phyloP scores from a whole-genome alignment of 2,797 vertebrate species.

The Avahi laniger region DNA sequence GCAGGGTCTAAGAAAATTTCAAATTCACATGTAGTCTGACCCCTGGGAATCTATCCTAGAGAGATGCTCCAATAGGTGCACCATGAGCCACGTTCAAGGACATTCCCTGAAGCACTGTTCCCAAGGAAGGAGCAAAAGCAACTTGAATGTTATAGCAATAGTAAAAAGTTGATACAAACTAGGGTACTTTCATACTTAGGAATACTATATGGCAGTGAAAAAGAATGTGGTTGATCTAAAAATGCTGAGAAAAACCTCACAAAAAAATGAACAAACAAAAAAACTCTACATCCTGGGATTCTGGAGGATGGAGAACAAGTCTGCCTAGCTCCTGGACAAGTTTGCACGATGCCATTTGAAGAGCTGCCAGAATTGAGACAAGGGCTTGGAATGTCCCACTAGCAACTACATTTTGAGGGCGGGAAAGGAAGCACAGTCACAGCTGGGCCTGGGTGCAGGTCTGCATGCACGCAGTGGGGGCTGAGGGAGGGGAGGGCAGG shows the following conservation, averaged over 20 bases:
- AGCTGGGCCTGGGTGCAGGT: too few relatives aligned
- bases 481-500: background rate
- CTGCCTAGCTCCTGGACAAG: background rate
- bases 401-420: background rate
- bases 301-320: background rate
- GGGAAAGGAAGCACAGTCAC: background rate
- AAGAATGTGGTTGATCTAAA: background rate
- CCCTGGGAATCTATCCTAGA: background rate
- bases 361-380: background rate
- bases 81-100: background rate
- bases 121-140: background rate
- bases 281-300: background rate
- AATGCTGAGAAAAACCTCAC: background rate
- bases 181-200: background rate
- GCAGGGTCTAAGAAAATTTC: background rate
- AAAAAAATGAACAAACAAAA: background rate
- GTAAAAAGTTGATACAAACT: background rate
- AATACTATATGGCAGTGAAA: background rate
- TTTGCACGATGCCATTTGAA: background rate
- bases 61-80: background rate
- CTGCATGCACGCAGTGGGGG: background rate
- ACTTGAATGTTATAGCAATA: background rate
- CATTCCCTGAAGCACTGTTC: background rate
- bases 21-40: background rate
- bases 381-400: background rate